Percentiles rank a stretch among this genome's conserved stretches.
Conservation (phyloP, 2,113 vertebrate genomes). For the Ceyx margarethae region DNA sequence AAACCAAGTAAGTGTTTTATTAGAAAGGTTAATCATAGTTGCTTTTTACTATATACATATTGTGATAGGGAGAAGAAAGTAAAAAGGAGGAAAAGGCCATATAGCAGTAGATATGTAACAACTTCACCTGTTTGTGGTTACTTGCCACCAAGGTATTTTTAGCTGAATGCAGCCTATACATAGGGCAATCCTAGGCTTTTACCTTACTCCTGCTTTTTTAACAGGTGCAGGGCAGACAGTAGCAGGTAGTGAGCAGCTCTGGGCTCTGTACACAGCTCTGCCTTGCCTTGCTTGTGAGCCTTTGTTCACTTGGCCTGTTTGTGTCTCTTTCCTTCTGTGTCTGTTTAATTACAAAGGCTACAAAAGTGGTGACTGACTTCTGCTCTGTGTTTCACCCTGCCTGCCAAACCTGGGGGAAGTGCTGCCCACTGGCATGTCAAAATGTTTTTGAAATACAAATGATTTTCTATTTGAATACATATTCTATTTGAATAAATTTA, state of each 20-base stretch:
- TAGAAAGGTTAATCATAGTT: neutral
- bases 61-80: neutral
- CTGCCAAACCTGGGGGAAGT: neutral
- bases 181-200: neutral
- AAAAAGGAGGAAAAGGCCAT: neutral
- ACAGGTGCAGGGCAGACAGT: accelerated
- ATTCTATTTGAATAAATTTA: neutral
- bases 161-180: neutral
- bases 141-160: neutral
- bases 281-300: neutral
- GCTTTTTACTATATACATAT: neutral
- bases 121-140: neutral
- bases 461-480: neutral
- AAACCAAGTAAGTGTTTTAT: neutral
- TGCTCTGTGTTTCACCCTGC: neutral
- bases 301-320: neutral
- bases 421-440: neutral
- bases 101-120: neutral
- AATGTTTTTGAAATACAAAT: neutral
- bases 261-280: neutral
- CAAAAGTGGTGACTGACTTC: neutral
- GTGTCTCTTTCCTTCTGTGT: neutral
- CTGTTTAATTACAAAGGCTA: neutral
- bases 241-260: neutral
- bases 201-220: neutral